phyloP scores from a whole-genome alignment of 2,888 invertebrate genomes.

The Patella pellucida region DNA sequence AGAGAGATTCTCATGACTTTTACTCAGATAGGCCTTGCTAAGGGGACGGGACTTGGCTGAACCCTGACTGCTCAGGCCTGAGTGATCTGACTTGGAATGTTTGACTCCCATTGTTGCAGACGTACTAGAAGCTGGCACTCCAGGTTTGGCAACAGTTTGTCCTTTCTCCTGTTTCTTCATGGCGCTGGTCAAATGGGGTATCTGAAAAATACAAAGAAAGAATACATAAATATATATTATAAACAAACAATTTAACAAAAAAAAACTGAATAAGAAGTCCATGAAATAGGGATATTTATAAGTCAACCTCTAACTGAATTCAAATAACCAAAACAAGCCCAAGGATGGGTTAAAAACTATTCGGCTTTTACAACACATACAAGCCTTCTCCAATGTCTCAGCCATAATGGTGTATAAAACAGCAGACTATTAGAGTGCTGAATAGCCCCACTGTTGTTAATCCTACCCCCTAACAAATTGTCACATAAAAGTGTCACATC shows the following conservation, averaged over 20 bases:
- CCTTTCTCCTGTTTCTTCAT: conserved; percentile 39
- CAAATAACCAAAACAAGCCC: no score
- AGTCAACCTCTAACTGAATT: no score
- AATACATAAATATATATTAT: background rate
- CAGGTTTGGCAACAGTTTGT: background rate
- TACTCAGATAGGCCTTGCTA: conserved; percentile 64
- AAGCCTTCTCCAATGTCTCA: no score
- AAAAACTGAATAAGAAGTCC: background rate
- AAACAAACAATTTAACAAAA: background rate
- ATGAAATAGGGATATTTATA: no score
- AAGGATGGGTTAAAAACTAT: no score
- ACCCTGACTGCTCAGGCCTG: conserved; percentile 41
- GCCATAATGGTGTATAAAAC: no score
- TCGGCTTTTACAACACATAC: no score
- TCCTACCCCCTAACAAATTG: no score
- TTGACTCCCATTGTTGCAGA: conserved; percentile 45
- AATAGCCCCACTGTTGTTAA: no score
- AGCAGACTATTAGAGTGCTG: no score
- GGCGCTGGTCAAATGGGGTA: conserved; percentile 16
- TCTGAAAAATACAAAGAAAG: conserved; percentile 8
- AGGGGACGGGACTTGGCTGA: conserved; percentile 42
- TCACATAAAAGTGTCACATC: no score
- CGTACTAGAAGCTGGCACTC: background rate
- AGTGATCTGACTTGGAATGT: conserved; percentile 57
- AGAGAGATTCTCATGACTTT: conserved; percentile 67